Evolutionary conservation across 2,888 invertebrate genomes (phyloP).

Genomic region (Parascotia fuliginaria): DNA sequence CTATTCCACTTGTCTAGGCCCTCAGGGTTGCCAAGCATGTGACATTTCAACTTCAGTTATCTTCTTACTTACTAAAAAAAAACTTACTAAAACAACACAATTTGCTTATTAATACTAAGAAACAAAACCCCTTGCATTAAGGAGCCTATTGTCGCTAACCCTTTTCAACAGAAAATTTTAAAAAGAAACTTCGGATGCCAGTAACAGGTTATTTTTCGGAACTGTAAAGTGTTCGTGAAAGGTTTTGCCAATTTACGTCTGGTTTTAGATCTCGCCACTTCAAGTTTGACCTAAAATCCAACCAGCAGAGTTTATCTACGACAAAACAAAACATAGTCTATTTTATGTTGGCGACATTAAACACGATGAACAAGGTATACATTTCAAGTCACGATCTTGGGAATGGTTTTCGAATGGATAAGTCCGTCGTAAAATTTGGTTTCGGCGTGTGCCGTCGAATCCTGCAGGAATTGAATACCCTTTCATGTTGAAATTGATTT

Average conservation of each 20-base stretch:
- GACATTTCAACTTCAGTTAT: no score
- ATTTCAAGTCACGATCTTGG: conserved; percentile 12
- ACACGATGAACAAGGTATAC: not conserved
- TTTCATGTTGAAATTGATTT: no score
- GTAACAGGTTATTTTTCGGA: conserved; percentile 1
- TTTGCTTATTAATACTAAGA: no score
- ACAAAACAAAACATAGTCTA: conserved; percentile 22
- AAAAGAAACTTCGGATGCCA: not conserved
- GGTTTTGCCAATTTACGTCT: conserved; percentile 19
- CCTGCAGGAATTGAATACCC: no score
- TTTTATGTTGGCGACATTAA: conserved; percentile 11
- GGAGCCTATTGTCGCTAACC: no score
- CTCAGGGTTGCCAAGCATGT: no score
- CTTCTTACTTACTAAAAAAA: no score
- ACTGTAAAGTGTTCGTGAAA: conserved; percentile 6
- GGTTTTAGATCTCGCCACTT: conserved; percentile 12
- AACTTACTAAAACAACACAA: no score
- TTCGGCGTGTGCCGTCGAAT: not conserved
- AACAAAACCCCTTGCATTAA: not conserved
- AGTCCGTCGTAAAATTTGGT: not conserved
- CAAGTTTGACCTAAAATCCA: conserved; percentile 20
- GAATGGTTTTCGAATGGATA: conserved; percentile 22
- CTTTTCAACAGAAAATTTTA: not conserved
- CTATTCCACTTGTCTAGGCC: no score
- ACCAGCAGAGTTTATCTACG: conserved; percentile 2